phyloP scores from a whole-genome alignment of 1,140 invertebrate species.

The Cherax quadricarinatus region DNA sequence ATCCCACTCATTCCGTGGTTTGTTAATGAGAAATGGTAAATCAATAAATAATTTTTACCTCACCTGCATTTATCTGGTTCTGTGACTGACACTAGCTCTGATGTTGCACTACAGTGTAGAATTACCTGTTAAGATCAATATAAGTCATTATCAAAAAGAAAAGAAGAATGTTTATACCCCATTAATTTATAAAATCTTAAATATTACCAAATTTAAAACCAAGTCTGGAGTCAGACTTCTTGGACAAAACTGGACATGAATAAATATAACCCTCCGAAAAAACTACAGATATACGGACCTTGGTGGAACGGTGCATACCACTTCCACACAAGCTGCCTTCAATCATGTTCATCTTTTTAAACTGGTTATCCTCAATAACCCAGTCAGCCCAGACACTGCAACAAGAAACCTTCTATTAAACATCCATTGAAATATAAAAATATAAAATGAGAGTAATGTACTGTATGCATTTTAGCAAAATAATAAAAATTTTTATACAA shows the following conservation, averaged over 20 bases:
- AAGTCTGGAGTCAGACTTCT: no score
- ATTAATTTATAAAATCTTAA: no score
- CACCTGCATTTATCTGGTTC: conserved; percentile 60
- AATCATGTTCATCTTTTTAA: conserved; percentile 56
- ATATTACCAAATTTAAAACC: no score
- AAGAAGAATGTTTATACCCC: neutral
- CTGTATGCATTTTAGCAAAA: neutral
- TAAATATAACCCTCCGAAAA: no score
- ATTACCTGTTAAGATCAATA: neutral
- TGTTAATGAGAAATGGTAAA: no score
- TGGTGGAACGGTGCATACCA: conserved; percentile 40
- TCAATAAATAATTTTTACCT: neutral
- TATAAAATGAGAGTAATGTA: neutral
- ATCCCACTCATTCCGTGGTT: no score
- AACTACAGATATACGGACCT: conserved; percentile 13
- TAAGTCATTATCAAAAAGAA: neutral
- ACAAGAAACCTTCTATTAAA: neutral
- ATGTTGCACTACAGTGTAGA: conserved; percentile 26
- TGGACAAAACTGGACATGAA: no score
- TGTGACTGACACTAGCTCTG: conserved; percentile 31
- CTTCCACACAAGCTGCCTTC: conserved; percentile 54
- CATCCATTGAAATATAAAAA: neutral
- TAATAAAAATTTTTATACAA: neutral
- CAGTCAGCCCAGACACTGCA: conserved; percentile 57
- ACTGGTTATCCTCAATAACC: conserved; percentile 38